These are phyloP conservation scores for Drosophila repleta DNA, from an alignment of 1,140 invertebrate genomes.

Conservation along the genomic window DNA sequence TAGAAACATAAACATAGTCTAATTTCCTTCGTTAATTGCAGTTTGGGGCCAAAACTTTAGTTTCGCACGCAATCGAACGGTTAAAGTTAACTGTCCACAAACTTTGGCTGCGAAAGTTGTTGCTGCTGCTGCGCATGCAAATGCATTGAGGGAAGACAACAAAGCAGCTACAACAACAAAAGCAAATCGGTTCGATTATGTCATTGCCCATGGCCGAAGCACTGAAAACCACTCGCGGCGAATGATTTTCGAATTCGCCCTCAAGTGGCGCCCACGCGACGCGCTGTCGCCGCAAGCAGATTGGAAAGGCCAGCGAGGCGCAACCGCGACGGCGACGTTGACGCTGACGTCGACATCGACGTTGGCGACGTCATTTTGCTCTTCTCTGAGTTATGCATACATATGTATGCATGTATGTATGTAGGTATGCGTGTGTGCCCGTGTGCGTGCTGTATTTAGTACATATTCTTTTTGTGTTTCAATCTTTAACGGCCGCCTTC, in stretches of 20 bases:
- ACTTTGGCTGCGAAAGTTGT: slow-evolving; percentile 23
- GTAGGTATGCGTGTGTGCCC: neutral
- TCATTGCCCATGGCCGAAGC: slow-evolving; percentile 35
- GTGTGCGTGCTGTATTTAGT: slow-evolving; percentile 13
- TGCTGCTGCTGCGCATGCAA: slow-evolving; percentile 27
- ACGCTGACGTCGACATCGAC: slow-evolving; percentile 6
- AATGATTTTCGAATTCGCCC: slow-evolving; percentile 36
- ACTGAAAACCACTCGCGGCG: slow-evolving; percentile 14
- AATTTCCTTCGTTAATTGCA: slow-evolving; percentile 16
- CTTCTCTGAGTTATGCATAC: slow-evolving; percentile 6
- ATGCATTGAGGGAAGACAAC: slow-evolving; percentile 28
- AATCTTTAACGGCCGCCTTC: slow-evolving; percentile 40
- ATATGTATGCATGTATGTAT: neutral
- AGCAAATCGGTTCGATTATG: slow-evolving; percentile 41
- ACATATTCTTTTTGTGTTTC: slow-evolving; percentile 30
- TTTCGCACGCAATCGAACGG: slow-evolving; percentile 32
- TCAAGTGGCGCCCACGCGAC: slow-evolving; percentile 67
- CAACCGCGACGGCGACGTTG: slow-evolving; percentile 57
- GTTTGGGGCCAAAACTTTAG: slow-evolving; percentile 10
- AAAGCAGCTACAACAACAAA: slow-evolving; percentile 1
- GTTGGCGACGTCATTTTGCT: slow-evolving; percentile 41
- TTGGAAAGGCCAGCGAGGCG: slow-evolving; percentile 63
- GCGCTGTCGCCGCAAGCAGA: slow-evolving; percentile 22
- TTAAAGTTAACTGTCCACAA: slow-evolving; percentile 8
- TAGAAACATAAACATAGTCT: slow-evolving; percentile 1